Base-by-base conservation (phyloP, 2,797 vertebrate genomes). In the Echiichthys vipera region DNA sequence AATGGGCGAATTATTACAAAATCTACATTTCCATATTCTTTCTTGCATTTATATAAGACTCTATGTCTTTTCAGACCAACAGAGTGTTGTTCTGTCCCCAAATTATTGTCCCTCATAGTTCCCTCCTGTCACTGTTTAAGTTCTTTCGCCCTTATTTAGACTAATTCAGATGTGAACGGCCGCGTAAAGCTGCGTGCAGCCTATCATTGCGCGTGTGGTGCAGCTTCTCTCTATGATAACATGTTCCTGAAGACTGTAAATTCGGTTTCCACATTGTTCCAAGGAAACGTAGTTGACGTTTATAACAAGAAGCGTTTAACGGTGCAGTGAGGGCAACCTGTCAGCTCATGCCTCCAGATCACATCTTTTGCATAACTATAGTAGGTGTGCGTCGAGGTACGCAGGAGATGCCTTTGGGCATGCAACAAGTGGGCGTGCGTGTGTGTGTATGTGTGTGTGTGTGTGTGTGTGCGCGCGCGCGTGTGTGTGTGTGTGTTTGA, bases 341-440 rank as follows among this genome's bases (percentile, higher is more conserved):
- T 18, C 25, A 51, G 47, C 42, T 51, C 43, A 51, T 11, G 66
- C 74, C 42, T 49, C 3, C 70, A 54, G 54, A 36, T 80, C 34
- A 22, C 46, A 75, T 69, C 0, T 84, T 91, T 89, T 91, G 74
- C 87, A 88, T 90, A 84, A 81, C 46, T 12, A 27, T 3, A 37
- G 18, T 42, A n/a, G n/a, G n/a, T 34, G 50, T 46, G 49, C 40
- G 49, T 47, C 9, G 3, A 68, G 36, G 7, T 25, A 29, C 10
- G 37, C 5, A 18, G 5, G 15, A 65, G 34, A 68, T 58, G 49
- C 46, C 42, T 59, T 18, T 27, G 34, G 45, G 59, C 46, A 30
- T 65, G 64, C 83, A 89, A 89, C 89, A 92, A 68, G 88, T 90
- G 81, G 77, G 67, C 74, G 54, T 24, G 53, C 39, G 56, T 56